Percentiles rank a stretch among this genome's conserved stretches.
phyloP scores from a whole-genome alignment of 2,113 vertebrate genomes.

The Platanista minor region DNA sequence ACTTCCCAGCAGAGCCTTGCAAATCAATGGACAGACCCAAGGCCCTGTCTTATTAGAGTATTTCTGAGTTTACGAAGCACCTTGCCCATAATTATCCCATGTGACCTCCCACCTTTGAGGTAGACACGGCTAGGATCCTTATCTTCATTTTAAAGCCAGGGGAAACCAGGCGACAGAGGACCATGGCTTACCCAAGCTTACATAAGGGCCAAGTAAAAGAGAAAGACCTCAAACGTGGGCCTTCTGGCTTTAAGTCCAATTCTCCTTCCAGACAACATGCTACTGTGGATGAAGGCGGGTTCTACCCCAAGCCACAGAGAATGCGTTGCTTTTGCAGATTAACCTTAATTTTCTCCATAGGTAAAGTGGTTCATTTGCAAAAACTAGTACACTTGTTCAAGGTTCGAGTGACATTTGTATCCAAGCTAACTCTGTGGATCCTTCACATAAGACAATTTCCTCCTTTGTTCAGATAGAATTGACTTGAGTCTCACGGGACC shows the following conservation, averaged over 20 bases:
- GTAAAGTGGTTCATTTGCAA: background rate
- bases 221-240: background rate
- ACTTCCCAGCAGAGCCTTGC: background rate
- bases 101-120: background rate
- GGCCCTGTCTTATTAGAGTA: background rate
- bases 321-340: background rate
- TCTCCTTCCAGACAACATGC: background rate
- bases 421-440: background rate
- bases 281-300: background rate
- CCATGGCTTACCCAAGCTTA: background rate
- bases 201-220: background rate
- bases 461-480: background rate
- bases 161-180: too few species aligned
- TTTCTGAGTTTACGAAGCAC: background rate
- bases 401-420: background rate
- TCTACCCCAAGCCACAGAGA: background rate
- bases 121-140: background rate
- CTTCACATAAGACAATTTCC: background rate
- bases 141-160: background rate
- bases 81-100: background rate
- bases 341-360: background rate
- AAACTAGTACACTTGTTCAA: background rate
- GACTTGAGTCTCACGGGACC: background rate
- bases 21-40: background rate
- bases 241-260: background rate